Evolutionary conservation across 92 coral and sea anemone genomes (phyloP), one percentile per base, ranked within the genome.

Genomic region (Bergia sp.): DNA sequence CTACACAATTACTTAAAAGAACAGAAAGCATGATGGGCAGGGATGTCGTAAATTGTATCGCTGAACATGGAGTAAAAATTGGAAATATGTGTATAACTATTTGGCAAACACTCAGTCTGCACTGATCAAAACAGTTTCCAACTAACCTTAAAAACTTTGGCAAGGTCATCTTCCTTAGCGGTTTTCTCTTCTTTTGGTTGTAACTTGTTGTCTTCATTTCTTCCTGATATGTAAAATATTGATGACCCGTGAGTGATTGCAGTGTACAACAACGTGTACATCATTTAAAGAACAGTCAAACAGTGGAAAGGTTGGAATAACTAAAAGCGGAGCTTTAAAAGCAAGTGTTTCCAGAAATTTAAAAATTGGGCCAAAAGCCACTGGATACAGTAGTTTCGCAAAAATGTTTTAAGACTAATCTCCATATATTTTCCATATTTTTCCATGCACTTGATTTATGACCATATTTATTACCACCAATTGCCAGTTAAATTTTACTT

Each of bases 71-170:
- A 10, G 58, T 53, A 53, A 53, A 53, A 53, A 53, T 10, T 10
- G 1, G 12, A 0, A 53, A 15, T 53, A 53, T 53, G 58, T 53
- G 69, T n/a, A 6, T 2, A 61, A 21, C 4, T 20, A 61, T 61
- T 61, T 61, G 29, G 69, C 69, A 21, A 20, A 61, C 69, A 61
- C 69, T 61, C 67, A 1, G 67, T 61, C 1, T 18, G 5, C 69
- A n/a, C n/a, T n/a, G n/a, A 61, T 4, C n/a, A 20, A 20, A 61
- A 37, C 45, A 71, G 23, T 6, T 44, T 36, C 38, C 39, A 44
- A 84, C 87, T 67, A 50, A 84, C 87, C 87, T 84, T 71, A 84
- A 36, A 47, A 84, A 73, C 87, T 69, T 42, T 4, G 87, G 87
- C 37, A 84, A 37, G 7, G 87, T 42, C 67, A 84, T 84, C 36